Evolutionary conservation across 2,113 vertebrate genomes (phyloP).

Genomic region (Perognathus longimembris): DNA sequence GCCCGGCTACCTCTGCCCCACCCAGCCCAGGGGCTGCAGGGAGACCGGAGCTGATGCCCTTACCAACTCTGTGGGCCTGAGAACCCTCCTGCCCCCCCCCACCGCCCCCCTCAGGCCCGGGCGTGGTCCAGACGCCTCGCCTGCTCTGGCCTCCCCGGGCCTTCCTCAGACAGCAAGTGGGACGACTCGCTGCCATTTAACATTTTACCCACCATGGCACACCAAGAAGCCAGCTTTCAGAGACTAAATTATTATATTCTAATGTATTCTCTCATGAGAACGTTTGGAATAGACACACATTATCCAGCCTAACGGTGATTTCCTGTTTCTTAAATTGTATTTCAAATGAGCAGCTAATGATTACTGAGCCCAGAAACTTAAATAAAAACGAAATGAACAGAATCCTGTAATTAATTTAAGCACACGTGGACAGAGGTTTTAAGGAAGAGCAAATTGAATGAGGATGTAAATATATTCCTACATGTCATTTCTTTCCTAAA

Average conservation of each 20-base stretch:
- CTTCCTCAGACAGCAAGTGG: too few relatives aligned
- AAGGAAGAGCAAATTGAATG: neutral
- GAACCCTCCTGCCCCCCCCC: too few relatives aligned
- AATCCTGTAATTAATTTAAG: conserved; percentile 39
- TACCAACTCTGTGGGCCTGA: too few relatives aligned
- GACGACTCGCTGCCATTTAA: neutral
- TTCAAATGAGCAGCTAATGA: conserved; percentile 52
- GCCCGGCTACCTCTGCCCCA: too few relatives aligned
- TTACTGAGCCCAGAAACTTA: conserved; percentile 50
- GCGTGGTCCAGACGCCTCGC: too few relatives aligned
- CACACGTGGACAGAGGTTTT: neutral
- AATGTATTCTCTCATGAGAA: conserved; percentile 27
- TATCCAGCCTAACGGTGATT: conserved; percentile 9
- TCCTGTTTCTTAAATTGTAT: conserved; percentile 60
- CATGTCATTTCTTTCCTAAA: neutral
- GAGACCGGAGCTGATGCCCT: too few relatives aligned
- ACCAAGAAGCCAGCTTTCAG: neutral
- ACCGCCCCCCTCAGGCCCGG: too few relatives aligned
- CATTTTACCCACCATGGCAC: neutral
- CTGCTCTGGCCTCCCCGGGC: too few relatives aligned
- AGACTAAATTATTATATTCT: conserved; percentile 12
- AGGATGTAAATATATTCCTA: conserved; percentile 3
- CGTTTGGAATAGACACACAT: neutral
- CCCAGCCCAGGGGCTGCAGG: too few relatives aligned
- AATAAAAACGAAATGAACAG: conserved; percentile 14